Evolutionary conservation across 1,140 invertebrate genomes (phyloP).

Genomic region (Leptinotarsa defecta): DNA sequence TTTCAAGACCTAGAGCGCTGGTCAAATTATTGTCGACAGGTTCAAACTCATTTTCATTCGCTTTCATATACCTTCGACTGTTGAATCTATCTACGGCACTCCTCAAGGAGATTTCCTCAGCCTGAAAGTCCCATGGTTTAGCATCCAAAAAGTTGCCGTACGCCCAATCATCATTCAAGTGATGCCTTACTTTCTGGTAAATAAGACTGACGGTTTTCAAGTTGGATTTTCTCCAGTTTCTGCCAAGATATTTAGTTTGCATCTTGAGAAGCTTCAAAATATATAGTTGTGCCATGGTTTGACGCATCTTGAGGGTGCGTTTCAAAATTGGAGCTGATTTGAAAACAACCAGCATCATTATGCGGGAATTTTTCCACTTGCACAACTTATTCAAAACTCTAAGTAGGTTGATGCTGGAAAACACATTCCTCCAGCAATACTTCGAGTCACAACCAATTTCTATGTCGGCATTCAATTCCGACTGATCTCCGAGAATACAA

Average conservation of each 20-base stretch:
- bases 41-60: conserved; percentile 69
- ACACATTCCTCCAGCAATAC: conserved; percentile 97
- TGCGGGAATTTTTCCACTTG: conserved; percentile 99
- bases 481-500: conserved; percentile 94
- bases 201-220: conserved; percentile 99
- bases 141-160: conserved; percentile 97
- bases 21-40: conserved; percentile 85
- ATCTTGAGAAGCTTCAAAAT: conserved; percentile 98
- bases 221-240: conserved; percentile 98
- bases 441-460: conserved; percentile 85
- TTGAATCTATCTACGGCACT: conserved; percentile 96
- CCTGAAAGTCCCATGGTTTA: conserved; percentile 98
- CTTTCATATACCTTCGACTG: conserved; percentile 72
- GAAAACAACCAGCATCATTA: conserved; percentile 99
- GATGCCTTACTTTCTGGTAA: conserved; percentile 94
- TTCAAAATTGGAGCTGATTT: conserved; percentile 99
- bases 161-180: conserved; percentile 99
- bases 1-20: conserved; percentile 78
- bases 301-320: conserved; percentile 91
- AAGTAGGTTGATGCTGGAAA: conserved; percentile 96
- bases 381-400: conserved; percentile 98
- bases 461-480: conserved; percentile 92
- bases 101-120: conserved; percentile 93
- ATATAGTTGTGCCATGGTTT: conserved; percentile 98
- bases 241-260: conserved; percentile 98